phyloP scores from a whole-genome alignment of 2,113 vertebrate genomes.

The Sylvia atricapilla region DNA sequence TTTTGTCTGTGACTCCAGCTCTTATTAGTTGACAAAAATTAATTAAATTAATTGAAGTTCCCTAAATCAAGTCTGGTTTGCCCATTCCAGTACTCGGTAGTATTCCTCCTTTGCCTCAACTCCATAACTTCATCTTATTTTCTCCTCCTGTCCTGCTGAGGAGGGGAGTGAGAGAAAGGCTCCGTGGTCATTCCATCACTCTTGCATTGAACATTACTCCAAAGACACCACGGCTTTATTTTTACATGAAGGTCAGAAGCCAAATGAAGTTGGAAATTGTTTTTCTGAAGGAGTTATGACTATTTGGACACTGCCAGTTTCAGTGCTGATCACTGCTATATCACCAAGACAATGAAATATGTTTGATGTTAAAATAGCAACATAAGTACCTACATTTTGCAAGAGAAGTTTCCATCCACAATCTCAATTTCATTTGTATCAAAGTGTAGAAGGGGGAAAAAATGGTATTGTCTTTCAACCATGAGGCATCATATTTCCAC shows the following conservation, averaged over 20 bases:
- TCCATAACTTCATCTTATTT: background rate
- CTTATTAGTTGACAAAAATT: background rate
- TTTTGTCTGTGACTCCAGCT: background rate
- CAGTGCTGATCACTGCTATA: background rate
- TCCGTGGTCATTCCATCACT: background rate
- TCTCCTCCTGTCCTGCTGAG: background rate
- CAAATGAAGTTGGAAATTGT: conserved; percentile 20
- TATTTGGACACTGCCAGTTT: background rate
- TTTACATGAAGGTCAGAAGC: background rate
- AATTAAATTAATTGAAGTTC: background rate
- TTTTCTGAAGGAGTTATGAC: background rate
- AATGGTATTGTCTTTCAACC: background rate
- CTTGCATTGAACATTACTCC: background rate
- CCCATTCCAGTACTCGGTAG: background rate
- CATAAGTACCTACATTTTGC: background rate
- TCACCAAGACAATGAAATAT: background rate
- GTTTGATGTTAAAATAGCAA: background rate
- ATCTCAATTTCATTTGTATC: background rate
- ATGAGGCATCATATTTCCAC: background rate
- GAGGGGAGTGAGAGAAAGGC: background rate
- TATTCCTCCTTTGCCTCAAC: background rate
- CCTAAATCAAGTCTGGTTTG: background rate
- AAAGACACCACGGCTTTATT: background rate
- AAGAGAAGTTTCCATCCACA: background rate
- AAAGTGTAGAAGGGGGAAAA: background rate